These are phyloP conservation scores for Salminus brasiliensis DNA, from an alignment of 2,113 vertebrate species.

Conservation along the genomic window DNA sequence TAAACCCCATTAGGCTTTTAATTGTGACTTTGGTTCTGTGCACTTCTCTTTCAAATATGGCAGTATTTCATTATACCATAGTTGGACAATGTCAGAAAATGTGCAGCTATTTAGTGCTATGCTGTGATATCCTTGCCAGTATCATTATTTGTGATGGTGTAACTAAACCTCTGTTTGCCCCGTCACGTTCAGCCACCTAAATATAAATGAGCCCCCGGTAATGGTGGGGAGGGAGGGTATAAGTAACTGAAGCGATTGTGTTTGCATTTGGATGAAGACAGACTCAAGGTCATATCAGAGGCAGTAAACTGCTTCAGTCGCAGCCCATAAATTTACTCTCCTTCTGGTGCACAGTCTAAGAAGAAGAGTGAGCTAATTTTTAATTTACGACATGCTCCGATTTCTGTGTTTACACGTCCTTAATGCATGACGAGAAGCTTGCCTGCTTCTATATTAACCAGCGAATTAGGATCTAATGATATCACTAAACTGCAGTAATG, in stretches of 20 bases:
- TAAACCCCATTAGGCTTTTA: neutral
- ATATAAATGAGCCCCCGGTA: conserved; percentile 31
- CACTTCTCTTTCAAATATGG: neutral
- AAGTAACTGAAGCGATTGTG: conserved; percentile 45
- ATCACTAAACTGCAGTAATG: conserved; percentile 54
- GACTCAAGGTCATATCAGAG: conserved; percentile 52
- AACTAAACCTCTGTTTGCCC: conserved; percentile 10
- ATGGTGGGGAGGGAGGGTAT: conserved; percentile 32
- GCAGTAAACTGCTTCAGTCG: conserved; percentile 48
- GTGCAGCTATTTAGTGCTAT: neutral
- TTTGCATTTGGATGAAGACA: conserved; percentile 53
- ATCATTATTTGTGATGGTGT: conserved; percentile 21
- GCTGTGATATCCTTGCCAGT: neutral
- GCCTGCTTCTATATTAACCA: conserved; percentile 60
- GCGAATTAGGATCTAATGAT: conserved; percentile 64
- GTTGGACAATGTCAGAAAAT: neutral
- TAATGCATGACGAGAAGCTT: conserved; percentile 59
- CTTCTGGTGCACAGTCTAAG: conserved; percentile 47
- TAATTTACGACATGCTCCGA: conserved; percentile 52
- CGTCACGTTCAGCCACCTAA: conserved; percentile 19
- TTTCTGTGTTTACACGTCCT: conserved; percentile 62
- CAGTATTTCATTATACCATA: neutral
- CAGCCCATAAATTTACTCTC: conserved; percentile 54
- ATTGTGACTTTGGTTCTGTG: neutral
- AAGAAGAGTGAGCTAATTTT: conserved; percentile 49